These are phyloP conservation scores for Amblyornis subalaris DNA, from an alignment of 2,113 vertebrate species.

Conservation along the genomic window DNA sequence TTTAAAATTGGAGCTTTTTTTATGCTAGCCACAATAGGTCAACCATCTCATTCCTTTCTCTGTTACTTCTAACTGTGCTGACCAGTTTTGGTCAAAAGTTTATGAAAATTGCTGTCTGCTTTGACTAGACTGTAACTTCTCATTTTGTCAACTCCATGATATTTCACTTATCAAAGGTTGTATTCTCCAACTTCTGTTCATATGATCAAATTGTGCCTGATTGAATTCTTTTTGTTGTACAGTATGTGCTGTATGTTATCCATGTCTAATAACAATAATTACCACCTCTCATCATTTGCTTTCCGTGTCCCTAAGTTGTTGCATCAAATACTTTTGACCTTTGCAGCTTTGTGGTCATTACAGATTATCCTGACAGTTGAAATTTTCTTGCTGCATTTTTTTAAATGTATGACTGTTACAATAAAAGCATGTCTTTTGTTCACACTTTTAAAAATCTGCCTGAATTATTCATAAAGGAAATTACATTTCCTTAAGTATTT, in stretches of 20 bases:
- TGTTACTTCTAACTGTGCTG: conserved; percentile 4
- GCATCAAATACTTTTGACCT: conserved; percentile 2
- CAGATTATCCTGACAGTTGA: conserved; percentile 51
- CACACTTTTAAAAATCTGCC: conserved; percentile 40
- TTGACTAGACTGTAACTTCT: conserved; percentile 4
- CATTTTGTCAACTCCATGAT: conserved; percentile 18
- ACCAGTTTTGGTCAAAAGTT: not conserved
- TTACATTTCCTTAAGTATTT: conserved; percentile 18
- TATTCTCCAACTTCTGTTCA: conserved; percentile 21
- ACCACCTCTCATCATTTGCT: conserved; percentile 11
- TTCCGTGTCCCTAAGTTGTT: conserved; percentile 33
- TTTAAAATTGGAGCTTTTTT: not conserved
- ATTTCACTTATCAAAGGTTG: conserved; percentile 30
- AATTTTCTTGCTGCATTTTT: conserved; percentile 57
- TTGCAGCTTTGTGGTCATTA: conserved; percentile 45
- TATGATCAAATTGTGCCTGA: conserved; percentile 13
- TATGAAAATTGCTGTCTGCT: not conserved
- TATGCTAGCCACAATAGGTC: not conserved
- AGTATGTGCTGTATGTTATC: conserved; percentile 35
- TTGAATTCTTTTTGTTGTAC: conserved; percentile 37
- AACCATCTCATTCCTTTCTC: not conserved
- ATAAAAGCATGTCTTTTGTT: conserved; percentile 55
- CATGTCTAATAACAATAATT: conserved; percentile 47
- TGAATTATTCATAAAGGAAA: conserved; percentile 54
- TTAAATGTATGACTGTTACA: conserved; percentile 39